phyloP scores from a whole-genome alignment of 2,797 vertebrate species.

The Myioborus miniatus region DNA sequence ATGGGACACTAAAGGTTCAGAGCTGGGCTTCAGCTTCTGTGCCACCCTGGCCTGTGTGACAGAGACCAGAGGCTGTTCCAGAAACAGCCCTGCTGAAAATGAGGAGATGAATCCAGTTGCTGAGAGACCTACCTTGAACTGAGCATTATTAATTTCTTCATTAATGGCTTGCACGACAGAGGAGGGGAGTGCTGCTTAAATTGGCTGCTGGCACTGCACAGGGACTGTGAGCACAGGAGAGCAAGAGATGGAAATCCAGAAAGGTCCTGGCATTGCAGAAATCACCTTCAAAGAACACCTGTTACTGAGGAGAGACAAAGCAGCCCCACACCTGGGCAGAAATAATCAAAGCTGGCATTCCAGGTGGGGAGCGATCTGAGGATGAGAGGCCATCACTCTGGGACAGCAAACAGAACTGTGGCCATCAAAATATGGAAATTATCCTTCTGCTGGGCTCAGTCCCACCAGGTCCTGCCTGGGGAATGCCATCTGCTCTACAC shows the following conservation, averaged over 20 bases:
- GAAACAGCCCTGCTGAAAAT: neutral
- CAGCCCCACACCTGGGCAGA: neutral
- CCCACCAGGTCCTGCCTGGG: neutral
- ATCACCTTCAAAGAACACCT: neutral
- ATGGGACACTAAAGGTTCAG: accelerated
- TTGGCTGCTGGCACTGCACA: neutral
- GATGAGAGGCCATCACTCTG: neutral
- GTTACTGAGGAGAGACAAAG: neutral
- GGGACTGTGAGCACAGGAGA: neutral
- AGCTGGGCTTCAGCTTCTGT: neutral
- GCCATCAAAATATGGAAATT: accelerated
- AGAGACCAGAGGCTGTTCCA: neutral
- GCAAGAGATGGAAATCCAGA: neutral
- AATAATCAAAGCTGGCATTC: neutral
- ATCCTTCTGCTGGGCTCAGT: neutral
- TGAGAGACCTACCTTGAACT: neutral
- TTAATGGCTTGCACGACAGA: neutral
- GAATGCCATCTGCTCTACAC: accelerated
- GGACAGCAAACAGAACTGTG: neutral
- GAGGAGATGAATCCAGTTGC: neutral
- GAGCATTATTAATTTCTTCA: neutral
- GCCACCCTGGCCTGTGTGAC: neutral
- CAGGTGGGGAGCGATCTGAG: neutral
- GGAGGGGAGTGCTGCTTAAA: neutral
- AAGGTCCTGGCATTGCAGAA: neutral